Evolutionary conservation across 2,888 invertebrate genomes (phyloP).

Genomic region (Anthrax anthrax): DNA sequence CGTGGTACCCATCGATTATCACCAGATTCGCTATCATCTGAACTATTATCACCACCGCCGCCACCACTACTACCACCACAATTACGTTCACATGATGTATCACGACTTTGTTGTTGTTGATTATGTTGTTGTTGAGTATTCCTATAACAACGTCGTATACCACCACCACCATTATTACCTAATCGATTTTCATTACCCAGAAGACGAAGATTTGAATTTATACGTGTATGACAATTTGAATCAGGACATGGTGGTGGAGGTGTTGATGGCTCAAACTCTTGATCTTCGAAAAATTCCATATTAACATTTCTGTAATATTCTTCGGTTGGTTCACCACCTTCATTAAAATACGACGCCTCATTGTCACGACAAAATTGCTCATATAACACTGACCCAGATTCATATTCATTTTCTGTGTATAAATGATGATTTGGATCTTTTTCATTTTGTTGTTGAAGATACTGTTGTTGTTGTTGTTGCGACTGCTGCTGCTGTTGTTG

Average conservation of each 20-base stretch:
- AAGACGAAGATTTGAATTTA: slow-evolving; percentile 10
- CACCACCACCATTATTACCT: background rate
- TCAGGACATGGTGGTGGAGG: slow-evolving; percentile 19
- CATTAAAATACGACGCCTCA: slow-evolving; percentile 19
- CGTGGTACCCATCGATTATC: slow-evolving; percentile 18
- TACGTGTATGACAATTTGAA: slow-evolving; percentile 9
- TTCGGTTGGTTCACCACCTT: slow-evolving; percentile 21
- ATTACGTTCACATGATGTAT: slow-evolving; percentile 9
- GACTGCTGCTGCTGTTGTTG: slow-evolving; percentile 7
- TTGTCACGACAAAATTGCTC: slow-evolving; percentile 20
- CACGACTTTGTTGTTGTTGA: slow-evolving; percentile 4
- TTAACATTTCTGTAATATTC: slow-evolving; percentile 22
- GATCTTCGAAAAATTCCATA: slow-evolving; percentile 20
- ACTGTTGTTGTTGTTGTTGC: background rate
- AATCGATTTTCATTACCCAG: slow-evolving; percentile 1
- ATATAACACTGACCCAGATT: slow-evolving; percentile 20
- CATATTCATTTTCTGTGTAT: slow-evolving; percentile 20
- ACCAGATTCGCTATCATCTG: slow-evolving; percentile 20
- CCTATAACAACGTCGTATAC: slow-evolving; percentile 2
- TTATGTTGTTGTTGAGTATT: background rate
- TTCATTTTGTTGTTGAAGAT: background rate
- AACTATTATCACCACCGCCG: slow-evolving; percentile 12
- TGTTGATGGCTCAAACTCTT: slow-evolving; percentile 19
- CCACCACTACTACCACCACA: slow-evolving; percentile 13
- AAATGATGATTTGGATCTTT: slow-evolving; percentile 7